Conservation (phyloP, 2,888 invertebrate species). For the Dicyrtomina minuta region DNA sequence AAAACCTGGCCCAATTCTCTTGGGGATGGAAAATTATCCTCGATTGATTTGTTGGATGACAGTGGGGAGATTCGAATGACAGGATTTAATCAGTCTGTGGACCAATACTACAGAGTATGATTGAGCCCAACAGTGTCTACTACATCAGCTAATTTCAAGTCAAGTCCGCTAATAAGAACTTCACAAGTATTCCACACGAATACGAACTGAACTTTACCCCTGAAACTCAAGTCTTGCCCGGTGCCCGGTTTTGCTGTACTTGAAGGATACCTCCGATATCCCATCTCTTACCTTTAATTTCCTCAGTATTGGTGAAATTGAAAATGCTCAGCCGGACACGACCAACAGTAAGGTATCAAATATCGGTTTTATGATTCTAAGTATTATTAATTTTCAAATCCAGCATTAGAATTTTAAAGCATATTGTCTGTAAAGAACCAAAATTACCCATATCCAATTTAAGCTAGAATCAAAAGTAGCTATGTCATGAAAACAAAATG, state of each 20-base stretch:
- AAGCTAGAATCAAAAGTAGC: too few relatives aligned
- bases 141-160: slow-evolving; percentile 79
- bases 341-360: slow-evolving; percentile 66
- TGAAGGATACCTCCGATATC: slow-evolving; percentile 65
- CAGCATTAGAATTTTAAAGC: too few relatives aligned
- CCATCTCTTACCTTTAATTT: slow-evolving; percentile 79
- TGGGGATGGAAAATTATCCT: slow-evolving; percentile 92
- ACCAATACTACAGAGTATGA: slow-evolving; percentile 83
- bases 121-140: slow-evolving; percentile 84
- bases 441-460: too few relatives aligned
- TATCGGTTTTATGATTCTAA: too few relatives aligned
- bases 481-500: too few relatives aligned
- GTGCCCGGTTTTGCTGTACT: too few relatives aligned
- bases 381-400: too few relatives aligned
- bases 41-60: slow-evolving; percentile 88
- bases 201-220: slow-evolving; percentile 88
- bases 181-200: slow-evolving; percentile 78
- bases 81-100: slow-evolving; percentile 82
- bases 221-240: slow-evolving; percentile 67
- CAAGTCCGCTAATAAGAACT: slow-evolving; percentile 94
- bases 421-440: too few relatives aligned
- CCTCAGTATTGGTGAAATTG: slow-evolving; percentile 72
- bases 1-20: slow-evolving; percentile 87
- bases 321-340: slow-evolving; percentile 66
- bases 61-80: slow-evolving; percentile 91